phyloP scores from a whole-genome alignment of 2,113 vertebrate species.

The Thomomys bottae region DNA sequence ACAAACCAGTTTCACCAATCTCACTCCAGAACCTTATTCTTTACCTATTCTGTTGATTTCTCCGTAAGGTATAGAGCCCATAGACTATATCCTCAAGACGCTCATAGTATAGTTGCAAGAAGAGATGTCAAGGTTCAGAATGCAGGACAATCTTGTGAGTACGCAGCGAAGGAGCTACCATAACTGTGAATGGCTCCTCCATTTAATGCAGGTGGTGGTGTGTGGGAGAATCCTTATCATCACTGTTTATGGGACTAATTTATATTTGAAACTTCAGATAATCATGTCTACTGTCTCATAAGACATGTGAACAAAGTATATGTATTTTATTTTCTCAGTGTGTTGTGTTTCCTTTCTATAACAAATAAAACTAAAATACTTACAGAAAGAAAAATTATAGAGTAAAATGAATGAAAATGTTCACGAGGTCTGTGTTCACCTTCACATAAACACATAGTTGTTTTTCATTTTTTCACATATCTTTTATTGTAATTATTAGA shows the following conservation, averaged over 20 bases:
- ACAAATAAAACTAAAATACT: constrained; percentile 11
- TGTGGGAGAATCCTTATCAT: not conserved
- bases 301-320: not conserved
- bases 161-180: not conserved
- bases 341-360: not conserved
- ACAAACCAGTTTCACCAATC: not conserved
- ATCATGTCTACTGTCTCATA: not conserved
- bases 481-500: too few species aligned
- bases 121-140: not conserved
- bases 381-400: not conserved
- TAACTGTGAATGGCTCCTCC: not conserved
- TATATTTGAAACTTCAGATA: not conserved
- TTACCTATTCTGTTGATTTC: not conserved
- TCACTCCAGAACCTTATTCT: not conserved
- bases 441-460: not conserved
- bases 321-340: not conserved
- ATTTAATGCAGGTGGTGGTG: not conserved
- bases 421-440: not conserved
- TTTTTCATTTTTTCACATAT: too few species aligned
- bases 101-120: not conserved
- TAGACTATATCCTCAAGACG: not conserved
- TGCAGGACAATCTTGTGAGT: not conserved
- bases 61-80: not conserved
- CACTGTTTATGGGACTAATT: not conserved
- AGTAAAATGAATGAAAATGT: not conserved